Evolutionary conservation across 1,140 invertebrate genomes (phyloP).

Genomic region (Neomicropteryx cornuta): DNA sequence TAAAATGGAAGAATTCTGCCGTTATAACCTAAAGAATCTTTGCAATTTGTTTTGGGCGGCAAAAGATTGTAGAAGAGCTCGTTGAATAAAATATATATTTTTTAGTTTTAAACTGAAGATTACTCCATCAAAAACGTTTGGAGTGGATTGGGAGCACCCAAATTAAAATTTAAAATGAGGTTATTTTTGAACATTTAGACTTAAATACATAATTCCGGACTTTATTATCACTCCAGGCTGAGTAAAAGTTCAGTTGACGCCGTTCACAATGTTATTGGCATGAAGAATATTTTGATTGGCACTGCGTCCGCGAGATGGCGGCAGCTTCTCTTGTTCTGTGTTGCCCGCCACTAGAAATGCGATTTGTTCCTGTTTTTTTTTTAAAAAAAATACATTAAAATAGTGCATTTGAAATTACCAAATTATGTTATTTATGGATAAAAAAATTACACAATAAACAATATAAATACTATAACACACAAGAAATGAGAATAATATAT

Average conservation of each 20-base stretch:
- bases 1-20: too few relatives aligned
- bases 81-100: too few relatives aligned
- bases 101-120: too few relatives aligned
- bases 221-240: too few relatives aligned
- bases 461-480: slow-evolving; percentile 1
- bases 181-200: too few relatives aligned
- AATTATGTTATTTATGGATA: not conserved
- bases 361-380: slow-evolving; percentile 45
- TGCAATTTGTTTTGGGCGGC: too few relatives aligned
- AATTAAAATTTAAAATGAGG: too few relatives aligned
- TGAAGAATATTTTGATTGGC: slow-evolving; percentile 40
- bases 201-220: too few relatives aligned
- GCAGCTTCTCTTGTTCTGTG: slow-evolving; percentile 37
- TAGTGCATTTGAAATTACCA: not conserved
- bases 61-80: too few relatives aligned
- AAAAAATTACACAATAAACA: not conserved
- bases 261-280: slow-evolving; percentile 32
- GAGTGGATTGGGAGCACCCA: too few relatives aligned
- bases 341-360: slow-evolving; percentile 46
- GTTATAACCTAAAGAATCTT: too few relatives aligned
- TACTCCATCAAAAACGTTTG: too few relatives aligned
- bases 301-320: slow-evolving; percentile 22
- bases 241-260: slow-evolving; percentile 42
- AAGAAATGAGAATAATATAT: not conserved
- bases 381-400: slow-evolving; percentile 12